Evolutionary conservation across 2,888 invertebrate species (phyloP).

Genomic region (Halictus ligatus): DNA sequence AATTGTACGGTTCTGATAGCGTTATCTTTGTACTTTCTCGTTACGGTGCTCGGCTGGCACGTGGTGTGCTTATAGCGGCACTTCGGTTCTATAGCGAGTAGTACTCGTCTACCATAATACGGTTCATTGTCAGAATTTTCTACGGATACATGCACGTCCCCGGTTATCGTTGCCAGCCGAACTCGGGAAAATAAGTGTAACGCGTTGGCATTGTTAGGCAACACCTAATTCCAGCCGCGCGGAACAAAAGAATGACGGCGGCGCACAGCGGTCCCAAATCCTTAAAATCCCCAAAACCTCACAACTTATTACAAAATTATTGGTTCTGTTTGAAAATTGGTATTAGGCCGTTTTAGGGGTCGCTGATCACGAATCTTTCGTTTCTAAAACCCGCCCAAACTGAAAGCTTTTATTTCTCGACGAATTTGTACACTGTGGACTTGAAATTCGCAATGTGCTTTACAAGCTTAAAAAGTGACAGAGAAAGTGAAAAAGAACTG

Average conservation of each 20-base stretch:
- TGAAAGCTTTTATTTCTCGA: no score
- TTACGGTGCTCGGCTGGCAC: constrained; percentile 2
- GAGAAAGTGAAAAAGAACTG: no score
- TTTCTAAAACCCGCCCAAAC: no score
- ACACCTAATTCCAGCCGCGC: constrained; percentile 2
- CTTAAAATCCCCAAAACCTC: no score
- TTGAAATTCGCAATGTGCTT: no score
- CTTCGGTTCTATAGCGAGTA: background rate
- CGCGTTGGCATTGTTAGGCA: background rate
- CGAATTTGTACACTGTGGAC: no score
- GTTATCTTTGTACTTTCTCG: constrained; percentile 48
- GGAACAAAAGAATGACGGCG: background rate
- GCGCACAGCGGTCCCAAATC: no score
- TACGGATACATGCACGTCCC: background rate
- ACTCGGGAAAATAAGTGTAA: constrained; percentile 33
- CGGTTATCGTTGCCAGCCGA: background rate
- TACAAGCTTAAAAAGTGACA: no score
- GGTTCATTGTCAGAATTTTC: constrained; percentile 42
- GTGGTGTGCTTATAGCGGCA: constrained; percentile 21
- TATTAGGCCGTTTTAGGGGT: no score
- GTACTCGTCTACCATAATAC: constrained; percentile 15
- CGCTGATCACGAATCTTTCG: no score
- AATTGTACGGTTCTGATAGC: constrained; percentile 23
- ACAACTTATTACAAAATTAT: no score
- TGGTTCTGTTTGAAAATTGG: no score